Evolutionary conservation across 2,113 vertebrate genomes (phyloP).

Genomic region (Elachura formosa): DNA sequence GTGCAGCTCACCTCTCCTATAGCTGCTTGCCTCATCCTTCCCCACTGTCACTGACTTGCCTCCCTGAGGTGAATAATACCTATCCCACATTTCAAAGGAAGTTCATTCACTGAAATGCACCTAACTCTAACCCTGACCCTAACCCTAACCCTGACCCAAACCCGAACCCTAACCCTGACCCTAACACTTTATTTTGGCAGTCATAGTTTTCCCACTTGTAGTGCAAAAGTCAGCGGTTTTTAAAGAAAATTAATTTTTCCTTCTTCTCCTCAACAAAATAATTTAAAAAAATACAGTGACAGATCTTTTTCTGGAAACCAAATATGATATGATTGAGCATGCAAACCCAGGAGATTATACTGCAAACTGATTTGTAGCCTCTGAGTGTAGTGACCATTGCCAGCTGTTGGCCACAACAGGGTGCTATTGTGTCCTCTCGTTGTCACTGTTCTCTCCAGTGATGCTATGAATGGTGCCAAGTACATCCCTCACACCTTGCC

Average conservation of each 20-base stretch:
- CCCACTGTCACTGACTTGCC: fast-evolving
- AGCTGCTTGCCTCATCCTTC: neutral
- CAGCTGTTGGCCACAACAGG: neutral
- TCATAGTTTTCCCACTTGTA: neutral
- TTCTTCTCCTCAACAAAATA: neutral
- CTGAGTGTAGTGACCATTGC: neutral
- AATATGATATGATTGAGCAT: neutral
- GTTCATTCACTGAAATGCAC: neutral
- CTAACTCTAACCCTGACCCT: too few relatives aligned
- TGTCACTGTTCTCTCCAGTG: neutral
- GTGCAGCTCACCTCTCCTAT: neutral
- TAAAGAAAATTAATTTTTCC: neutral
- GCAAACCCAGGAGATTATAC: neutral
- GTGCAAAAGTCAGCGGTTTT: neutral
- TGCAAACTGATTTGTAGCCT: neutral
- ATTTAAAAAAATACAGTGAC: neutral
- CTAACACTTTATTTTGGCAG: neutral
- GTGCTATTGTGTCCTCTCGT: fast-evolving
- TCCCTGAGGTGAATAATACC: neutral
- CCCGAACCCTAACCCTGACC: too few relatives aligned
- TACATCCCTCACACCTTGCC: neutral
- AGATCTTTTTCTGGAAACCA: neutral
- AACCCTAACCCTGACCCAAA: too few relatives aligned
- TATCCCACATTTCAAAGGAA: neutral
- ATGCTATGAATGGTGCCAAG: neutral